Evolutionary conservation across 2,113 vertebrate genomes (phyloP).

Genomic region (Bagarius yarrelli): DNA sequence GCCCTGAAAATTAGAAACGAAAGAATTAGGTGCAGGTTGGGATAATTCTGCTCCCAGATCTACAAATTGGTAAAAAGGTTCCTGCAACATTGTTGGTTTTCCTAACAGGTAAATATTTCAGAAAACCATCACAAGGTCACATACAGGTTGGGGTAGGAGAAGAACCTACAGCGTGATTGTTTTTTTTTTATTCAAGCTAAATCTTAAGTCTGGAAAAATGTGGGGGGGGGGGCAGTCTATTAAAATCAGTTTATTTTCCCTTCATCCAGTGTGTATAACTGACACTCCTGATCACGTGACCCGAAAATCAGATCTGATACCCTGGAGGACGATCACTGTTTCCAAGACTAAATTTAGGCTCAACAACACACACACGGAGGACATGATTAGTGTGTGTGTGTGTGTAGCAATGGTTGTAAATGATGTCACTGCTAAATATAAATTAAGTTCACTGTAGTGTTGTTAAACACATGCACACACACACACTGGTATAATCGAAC

Average conservation of each 20-base stretch:
- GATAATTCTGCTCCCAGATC: too few species aligned
- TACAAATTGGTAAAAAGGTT: too few species aligned
- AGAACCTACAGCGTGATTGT: background rate
- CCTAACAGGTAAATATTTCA: too few species aligned
- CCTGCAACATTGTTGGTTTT: too few species aligned
- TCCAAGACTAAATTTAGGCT: slow-evolving; percentile 7
- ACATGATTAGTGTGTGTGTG: background rate
- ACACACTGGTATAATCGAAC: background rate
- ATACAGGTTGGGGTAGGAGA: background rate
- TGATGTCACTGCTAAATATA: background rate
- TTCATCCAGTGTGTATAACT: background rate
- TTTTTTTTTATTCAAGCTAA: background rate
- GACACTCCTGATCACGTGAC: background rate
- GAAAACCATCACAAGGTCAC: background rate
- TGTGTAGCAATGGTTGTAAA: background rate
- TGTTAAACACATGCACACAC: background rate
- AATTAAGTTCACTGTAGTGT: background rate
- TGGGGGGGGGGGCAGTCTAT: too few species aligned
- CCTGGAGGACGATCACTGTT: background rate
- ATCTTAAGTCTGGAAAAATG: too few species aligned
- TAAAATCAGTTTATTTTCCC: background rate
- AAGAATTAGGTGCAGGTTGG: background rate
- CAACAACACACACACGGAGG: background rate
- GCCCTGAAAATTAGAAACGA: background rate
- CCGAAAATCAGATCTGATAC: background rate